Evolutionary conservation across 1,140 invertebrate genomes (phyloP), one percentile per base, ranked within the genome.

Genomic region (Drosophila arawakana): DNA sequence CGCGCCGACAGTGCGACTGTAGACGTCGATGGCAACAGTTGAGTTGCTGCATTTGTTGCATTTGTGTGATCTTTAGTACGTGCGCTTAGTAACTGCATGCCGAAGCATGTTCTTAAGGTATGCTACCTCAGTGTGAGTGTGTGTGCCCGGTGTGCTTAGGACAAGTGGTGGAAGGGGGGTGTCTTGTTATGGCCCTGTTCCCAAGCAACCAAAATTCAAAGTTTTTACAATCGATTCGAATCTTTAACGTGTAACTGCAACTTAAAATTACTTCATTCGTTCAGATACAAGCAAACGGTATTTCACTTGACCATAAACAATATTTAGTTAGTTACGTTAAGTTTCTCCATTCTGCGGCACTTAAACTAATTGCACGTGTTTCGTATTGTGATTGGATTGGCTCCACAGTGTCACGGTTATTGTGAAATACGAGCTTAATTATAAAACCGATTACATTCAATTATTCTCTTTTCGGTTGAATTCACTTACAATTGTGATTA

Each of bases 11-110:
- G 81, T 83, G 63, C 52, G 73, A 73, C 52, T 66, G 46, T 50
- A 57, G 50, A 77, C 81, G 50, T 73, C 57, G 77, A 18, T 66
- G 60, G 35, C 60, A 80, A 55, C 59, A 73, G 81, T 85, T 85
- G 75, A 9, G 41, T 39, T 7, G 41, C 49, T 63, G 18, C 7
- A 13, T 21, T 21, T 30, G 37, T 18, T 63, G 49, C 35, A 54
- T 7, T 43, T 52, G 60, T 37, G 30, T 54, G 11, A 62, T 41
- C 35, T 47, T n/a, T 37, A 49, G 11, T 8, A 13, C 34, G 34
- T 37, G 8, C 30, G 10, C 11, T 1, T 54, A 3, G 59, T n/a
- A 61, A 21, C 18, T 47, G 13, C 13, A n/a, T 21, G 37, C n/a
- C 10, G 15, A 57, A 43, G 15, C 21, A 34, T 57, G 37, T 39